Evolutionary conservation across 2,797 vertebrate species (phyloP).

Genomic region (Sciurus vulgaris): DNA sequence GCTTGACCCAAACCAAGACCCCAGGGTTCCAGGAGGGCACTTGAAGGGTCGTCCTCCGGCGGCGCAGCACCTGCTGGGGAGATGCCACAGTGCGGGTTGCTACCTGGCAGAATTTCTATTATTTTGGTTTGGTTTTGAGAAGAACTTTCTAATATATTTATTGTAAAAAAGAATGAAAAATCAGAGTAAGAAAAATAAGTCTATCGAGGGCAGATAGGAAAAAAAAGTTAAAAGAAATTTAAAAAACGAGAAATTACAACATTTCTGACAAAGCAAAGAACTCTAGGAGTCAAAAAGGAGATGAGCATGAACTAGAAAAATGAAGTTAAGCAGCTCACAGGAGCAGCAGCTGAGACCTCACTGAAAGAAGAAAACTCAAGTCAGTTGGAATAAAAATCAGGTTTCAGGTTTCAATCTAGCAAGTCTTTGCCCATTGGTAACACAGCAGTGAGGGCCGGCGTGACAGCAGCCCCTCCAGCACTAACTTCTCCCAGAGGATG

Average conservation of each 20-base stretch:
- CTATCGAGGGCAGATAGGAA: background rate
- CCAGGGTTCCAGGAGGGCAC: too few species aligned
- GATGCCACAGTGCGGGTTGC: too few species aligned
- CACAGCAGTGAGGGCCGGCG: too few species aligned
- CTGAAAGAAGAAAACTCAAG: background rate
- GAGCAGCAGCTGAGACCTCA: too few species aligned
- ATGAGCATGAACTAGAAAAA: background rate
- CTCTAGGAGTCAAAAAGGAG: background rate
- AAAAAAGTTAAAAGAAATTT: background rate
- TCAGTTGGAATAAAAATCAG: background rate
- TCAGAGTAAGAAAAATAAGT: background rate
- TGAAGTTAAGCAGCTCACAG: background rate
- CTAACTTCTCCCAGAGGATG: background rate
- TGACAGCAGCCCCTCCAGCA: background rate
- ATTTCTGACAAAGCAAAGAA: background rate
- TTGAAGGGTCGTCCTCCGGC: too few species aligned
- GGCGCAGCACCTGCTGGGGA: too few species aligned
- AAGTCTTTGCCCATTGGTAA: rapidly evolving
- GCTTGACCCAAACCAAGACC: too few species aligned
- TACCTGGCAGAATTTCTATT: too few species aligned
- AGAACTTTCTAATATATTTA: background rate
- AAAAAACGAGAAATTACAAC: too few species aligned
- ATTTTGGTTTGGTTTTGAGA: background rate
- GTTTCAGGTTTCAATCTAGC: background rate
- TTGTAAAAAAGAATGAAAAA: background rate